These are phyloP conservation scores for Calcarius lapponicus DNA, from an alignment of 2,797 vertebrate genomes.

Conservation along the genomic window DNA sequence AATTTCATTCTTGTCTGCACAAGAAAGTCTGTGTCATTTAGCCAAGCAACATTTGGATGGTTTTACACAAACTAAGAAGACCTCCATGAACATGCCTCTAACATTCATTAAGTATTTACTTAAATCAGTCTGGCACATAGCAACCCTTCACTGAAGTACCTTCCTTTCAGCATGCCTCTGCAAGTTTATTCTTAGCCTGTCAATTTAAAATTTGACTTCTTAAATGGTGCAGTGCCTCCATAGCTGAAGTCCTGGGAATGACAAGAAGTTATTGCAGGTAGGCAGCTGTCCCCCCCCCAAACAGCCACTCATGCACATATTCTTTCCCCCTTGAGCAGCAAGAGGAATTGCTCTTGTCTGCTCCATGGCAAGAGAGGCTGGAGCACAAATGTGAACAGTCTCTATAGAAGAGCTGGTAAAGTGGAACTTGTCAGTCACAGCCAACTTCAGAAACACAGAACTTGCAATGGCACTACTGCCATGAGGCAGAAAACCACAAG, in stretches of 20 bases:
- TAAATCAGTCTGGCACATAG: background rate
- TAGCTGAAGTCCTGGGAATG: background rate
- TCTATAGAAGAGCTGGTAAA: background rate
- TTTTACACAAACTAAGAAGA: background rate
- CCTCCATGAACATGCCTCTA: background rate
- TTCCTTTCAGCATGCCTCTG: background rate
- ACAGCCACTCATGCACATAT: background rate
- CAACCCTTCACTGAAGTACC: background rate
- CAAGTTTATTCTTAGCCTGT: background rate
- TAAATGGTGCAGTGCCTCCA: background rate
- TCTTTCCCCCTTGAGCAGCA: background rate
- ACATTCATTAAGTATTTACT: background rate
- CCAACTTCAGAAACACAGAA: background rate
- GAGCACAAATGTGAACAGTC: accelerated
- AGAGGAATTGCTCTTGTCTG: background rate
- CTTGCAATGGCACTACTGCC: background rate
- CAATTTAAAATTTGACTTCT: background rate
- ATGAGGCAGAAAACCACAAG: background rate
- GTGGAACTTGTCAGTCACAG: background rate
- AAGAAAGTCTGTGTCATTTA: background rate
- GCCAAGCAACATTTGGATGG: background rate
- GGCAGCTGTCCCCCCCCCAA: background rate
- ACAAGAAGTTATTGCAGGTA: background rate
- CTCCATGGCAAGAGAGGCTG: background rate
- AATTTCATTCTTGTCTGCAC: slow-evolving; percentile 5